Base-by-base conservation (phyloP, 2,113 vertebrate species). In the Catharus fuscescens region DNA sequence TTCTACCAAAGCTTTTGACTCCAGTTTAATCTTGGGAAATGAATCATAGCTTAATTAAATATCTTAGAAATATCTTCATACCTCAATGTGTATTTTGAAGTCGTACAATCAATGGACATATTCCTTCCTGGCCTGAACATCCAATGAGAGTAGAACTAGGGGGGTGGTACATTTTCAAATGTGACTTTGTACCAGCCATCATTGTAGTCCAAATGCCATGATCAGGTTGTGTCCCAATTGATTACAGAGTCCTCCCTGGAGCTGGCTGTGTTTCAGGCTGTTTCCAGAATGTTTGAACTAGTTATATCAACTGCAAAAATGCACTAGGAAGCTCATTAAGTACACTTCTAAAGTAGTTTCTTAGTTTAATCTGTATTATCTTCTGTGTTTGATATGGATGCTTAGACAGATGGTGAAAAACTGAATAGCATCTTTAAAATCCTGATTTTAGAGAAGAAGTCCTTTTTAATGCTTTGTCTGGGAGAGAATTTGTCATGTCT, bases 181-280 rank as follows among this genome's bases (percentile, higher is more conserved):
- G 40, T 47, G 64, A 14, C 29, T 92, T 59, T 65, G 32, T 19
- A 15, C 4, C 60, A 34, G 28, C n/a, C 50, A 20, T 52, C 15
- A 1, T 2, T n/a, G 6, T 1, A 34, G 47, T 21, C 21, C 38
- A 66, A 14, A 21, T 29, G n/a, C 34, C 3, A 1, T 0, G 1
- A 8, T 28, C 47, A 4, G 23, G 21, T 10, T 81, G 71, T 38
- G 18, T 79, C 70, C 29, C 48, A 18, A 38, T 14, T 25, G 62
- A 20, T 74, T 10, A 4, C 26, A 83, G 50, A 17, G 36, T 83
- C 60, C 60, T 88, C 36, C 40, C 64, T 57, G 44, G n/a, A 67
- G 44, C 72, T 80, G 64, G 1, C 62, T n/a, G 34, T 17, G 71
- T 32, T 25, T 47, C 42, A 52, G 29, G 25, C 34, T 59, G 8